Percentiles rank a stretch among this genome's conserved stretches.
Evolutionary conservation across 1,140 invertebrate genomes (phyloP).

Genomic region (Hypsibius dujardini): DNA sequence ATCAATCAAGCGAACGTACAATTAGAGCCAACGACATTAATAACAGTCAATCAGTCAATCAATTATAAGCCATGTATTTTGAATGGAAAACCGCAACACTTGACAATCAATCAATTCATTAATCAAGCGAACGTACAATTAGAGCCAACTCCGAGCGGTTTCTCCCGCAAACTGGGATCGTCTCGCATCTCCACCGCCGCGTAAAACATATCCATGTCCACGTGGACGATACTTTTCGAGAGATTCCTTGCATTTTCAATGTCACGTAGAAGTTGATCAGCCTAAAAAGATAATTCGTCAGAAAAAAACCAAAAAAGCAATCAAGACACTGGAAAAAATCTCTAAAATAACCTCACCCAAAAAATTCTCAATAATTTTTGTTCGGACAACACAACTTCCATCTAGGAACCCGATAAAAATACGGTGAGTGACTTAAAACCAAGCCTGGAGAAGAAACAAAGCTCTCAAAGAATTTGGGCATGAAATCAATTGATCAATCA

Average conservation of each 20-base stretch:
- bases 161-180: constrained; percentile 38
- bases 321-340: too few relatives aligned
- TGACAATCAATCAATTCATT: too few relatives aligned
- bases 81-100: too few relatives aligned
- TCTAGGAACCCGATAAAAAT: constrained; percentile 17
- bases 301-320: too few relatives aligned
- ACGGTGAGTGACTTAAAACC: constrained; percentile 10
- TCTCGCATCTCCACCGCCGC: constrained; percentile 49
- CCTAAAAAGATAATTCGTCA: too few relatives aligned
- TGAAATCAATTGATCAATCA: background rate
- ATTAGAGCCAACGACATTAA: constrained; percentile 34
- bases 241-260: constrained; percentile 35
- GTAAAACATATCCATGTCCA: constrained; percentile 51
- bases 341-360: too few relatives aligned
- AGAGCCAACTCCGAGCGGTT: constrained; percentile 48
- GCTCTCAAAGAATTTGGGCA: background rate
- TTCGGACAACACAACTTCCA: too few relatives aligned
- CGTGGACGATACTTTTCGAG: constrained; percentile 40
- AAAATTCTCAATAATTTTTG: too few relatives aligned
- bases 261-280: constrained; percentile 1
- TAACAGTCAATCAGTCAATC: too few relatives aligned
- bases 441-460: too few relatives aligned
- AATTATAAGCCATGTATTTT: too few relatives aligned
- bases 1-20: too few relatives aligned
- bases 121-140: constrained; percentile 22